phyloP scores from a whole-genome alignment of 2,113 vertebrate species.

The Lates calcarifer region DNA sequence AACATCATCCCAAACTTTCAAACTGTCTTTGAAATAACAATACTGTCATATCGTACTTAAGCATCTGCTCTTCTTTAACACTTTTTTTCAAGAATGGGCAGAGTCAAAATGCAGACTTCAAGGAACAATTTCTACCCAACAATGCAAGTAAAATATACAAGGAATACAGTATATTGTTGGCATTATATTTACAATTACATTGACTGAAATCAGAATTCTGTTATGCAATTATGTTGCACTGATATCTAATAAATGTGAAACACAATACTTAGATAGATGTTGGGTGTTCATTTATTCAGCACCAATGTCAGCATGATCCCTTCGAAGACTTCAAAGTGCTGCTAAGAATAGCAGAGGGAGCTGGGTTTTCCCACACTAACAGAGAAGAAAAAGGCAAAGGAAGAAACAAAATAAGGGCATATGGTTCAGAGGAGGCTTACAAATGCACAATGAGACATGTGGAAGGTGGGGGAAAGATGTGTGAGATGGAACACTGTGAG shows the following conservation, averaged over 20 bases:
- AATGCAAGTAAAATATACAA: too few species aligned
- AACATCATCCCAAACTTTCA: neutral
- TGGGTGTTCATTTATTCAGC: neutral
- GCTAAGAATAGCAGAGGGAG: neutral
- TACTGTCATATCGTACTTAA: too few species aligned
- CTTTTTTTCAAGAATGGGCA: too few species aligned
- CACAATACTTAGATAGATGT: neutral
- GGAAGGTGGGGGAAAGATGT: neutral
- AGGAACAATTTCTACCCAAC: too few species aligned
- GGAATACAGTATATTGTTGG: too few species aligned
- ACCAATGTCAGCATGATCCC: neutral
- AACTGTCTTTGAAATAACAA: neutral
- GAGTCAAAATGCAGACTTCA: neutral
- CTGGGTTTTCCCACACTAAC: too few species aligned
- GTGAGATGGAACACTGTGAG: slow-evolving; percentile 9
- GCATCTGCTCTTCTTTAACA: too few species aligned
- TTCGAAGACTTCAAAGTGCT: slow-evolving; percentile 6
- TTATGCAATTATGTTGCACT: neutral
- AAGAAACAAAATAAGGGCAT: neutral
- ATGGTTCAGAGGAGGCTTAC: neutral
- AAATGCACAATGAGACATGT: neutral
- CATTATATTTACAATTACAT: neutral
- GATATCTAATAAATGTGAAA: neutral
- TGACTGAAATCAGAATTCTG: neutral
- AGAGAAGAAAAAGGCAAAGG: neutral